Conservation (phyloP, 2,888 invertebrate species). For the Drosophila diplacantha region DNA sequence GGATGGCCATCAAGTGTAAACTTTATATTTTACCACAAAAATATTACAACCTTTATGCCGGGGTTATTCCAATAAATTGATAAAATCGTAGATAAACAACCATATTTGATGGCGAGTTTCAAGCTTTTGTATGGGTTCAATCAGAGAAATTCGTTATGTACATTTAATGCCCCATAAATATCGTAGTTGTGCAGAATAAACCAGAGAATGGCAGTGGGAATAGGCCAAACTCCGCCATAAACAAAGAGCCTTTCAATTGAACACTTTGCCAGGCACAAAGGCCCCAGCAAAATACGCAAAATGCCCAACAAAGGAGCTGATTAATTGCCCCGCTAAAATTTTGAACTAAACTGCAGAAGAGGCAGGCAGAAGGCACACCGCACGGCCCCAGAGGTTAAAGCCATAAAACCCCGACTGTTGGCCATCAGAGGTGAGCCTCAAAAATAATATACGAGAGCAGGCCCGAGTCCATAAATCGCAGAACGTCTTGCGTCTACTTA, state of each 20-base stretch:
- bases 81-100: background rate
- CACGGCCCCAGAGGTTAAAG: background rate
- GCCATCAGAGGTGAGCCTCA: slow-evolving; percentile 27
- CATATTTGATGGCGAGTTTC: background rate
- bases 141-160: background rate
- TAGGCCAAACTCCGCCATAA: background rate
- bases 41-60: background rate
- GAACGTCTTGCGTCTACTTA: slow-evolving; percentile 58
- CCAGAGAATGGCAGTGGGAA: too few relatives aligned
- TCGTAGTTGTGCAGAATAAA: too few relatives aligned
- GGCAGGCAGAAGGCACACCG: background rate
- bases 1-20: background rate
- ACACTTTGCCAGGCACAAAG: slow-evolving; percentile 42
- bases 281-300: slow-evolving; percentile 12
- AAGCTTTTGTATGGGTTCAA: background rate
- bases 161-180: background rate
- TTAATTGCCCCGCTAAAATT: slow-evolving; percentile 48
- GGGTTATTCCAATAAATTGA: background rate
- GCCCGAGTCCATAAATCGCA: slow-evolving; percentile 56
- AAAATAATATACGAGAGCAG: slow-evolving; percentile 29
- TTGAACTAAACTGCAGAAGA: slow-evolving; percentile 9
- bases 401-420: slow-evolving; percentile 1
- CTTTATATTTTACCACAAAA: background rate
- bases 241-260: slow-evolving; percentile 8
- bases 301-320: slow-evolving; percentile 42